A percentile compares a stretch with the other conserved stretches of the same genome.
phyloP scores from a whole-genome alignment of 2,113 vertebrate species.

The Sitta europaea region DNA sequence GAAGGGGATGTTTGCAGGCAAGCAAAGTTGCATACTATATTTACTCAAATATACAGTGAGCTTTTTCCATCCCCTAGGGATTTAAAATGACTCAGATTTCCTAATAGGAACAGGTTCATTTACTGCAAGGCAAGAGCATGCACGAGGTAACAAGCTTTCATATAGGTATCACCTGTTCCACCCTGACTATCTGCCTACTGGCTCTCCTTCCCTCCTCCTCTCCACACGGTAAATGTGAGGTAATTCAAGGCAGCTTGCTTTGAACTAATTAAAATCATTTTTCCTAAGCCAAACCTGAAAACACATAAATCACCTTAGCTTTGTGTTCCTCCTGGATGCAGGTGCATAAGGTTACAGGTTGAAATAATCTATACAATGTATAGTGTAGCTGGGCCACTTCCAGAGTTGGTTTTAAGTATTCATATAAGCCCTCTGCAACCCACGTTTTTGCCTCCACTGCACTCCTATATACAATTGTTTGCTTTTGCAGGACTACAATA shows the following conservation, averaged over 20 bases:
- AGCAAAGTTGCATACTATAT: not conserved
- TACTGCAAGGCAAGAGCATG: not conserved
- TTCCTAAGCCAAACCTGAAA: not conserved
- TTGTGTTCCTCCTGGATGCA: not conserved
- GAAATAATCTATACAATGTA: not conserved
- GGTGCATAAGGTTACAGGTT: not conserved
- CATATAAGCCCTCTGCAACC: not conserved
- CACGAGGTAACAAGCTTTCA: not conserved
- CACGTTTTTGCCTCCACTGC: not conserved
- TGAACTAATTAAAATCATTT: not conserved
- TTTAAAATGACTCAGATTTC: conserved; percentile 1
- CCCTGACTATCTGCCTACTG: not conserved
- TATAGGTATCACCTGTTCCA: not conserved
- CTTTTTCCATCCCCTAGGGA: not conserved
- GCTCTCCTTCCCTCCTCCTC: not conserved
- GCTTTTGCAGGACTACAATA: not conserved
- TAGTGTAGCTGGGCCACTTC: not conserved
- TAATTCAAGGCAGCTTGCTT: not conserved
- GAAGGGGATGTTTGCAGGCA: not conserved
- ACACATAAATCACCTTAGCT: not conserved
- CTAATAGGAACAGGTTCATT: not conserved
- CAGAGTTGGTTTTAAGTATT: not conserved
- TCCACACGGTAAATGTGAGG: not conserved
- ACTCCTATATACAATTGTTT: not conserved
- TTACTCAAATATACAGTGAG: not conserved